Percentiles rank a stretch among this genome's conserved stretches.
Conservation (phyloP, 2,113 vertebrate genomes). For the Myodes glareolus region DNA sequence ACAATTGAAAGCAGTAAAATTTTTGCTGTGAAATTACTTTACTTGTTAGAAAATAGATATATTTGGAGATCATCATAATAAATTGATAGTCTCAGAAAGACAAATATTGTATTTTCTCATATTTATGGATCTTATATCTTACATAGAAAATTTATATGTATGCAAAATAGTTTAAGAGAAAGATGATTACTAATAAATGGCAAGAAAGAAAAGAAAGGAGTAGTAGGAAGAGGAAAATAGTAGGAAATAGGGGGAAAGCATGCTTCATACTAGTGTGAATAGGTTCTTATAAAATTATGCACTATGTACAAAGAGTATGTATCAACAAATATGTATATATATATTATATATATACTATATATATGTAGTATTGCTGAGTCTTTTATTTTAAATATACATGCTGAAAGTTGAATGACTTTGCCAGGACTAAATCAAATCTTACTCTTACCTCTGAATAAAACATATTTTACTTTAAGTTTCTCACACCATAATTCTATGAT, state of each 20-base stretch:
- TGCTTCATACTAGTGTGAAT: not conserved
- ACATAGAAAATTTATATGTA: not conserved
- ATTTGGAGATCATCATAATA: not conserved
- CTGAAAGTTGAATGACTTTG: not conserved
- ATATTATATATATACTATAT: no score
- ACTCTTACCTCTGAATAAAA: not conserved
- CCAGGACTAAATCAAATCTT: not conserved
- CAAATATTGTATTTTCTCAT: not conserved
- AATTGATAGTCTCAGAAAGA: not conserved
- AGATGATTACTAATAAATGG: not conserved
- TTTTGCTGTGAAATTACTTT: not conserved
- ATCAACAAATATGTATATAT: no score
- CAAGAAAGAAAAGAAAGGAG: not conserved
- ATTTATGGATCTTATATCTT: not conserved
- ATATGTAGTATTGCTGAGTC: no score
- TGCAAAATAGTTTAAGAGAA: not conserved
- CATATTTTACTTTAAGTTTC: not conserved
- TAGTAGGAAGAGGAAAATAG: not conserved
- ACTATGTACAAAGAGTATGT: not conserved
- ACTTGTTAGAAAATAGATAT: not conserved
- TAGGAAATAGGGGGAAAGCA: not conserved
- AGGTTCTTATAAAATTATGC: no score
- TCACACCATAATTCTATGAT: not conserved
- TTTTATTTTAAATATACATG: not conserved
- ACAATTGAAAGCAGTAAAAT: not conserved